A percentile compares a stretch with the other conserved stretches of the same genome.
Evolutionary conservation across 2,113 vertebrate species (phyloP).

Genomic region (Aegotheles bennettii): DNA sequence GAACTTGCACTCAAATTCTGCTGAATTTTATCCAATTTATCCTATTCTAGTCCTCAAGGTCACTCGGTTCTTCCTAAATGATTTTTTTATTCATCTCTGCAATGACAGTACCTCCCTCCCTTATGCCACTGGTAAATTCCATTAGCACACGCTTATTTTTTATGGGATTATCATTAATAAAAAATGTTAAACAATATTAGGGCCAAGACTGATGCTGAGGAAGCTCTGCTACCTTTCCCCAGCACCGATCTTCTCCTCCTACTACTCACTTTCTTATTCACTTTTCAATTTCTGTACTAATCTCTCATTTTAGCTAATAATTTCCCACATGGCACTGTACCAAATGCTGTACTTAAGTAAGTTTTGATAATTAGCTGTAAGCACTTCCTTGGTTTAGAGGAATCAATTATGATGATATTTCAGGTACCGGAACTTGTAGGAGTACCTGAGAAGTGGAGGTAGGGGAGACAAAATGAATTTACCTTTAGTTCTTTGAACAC

Average conservation of each 20-base stretch:
- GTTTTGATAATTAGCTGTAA: slow-evolving; percentile 26
- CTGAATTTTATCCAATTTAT: not conserved
- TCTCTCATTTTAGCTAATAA: not conserved
- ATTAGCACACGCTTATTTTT: not conserved
- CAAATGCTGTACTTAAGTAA: slow-evolving; percentile 3
- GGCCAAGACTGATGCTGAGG: not conserved
- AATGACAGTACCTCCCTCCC: slow-evolving; percentile 6
- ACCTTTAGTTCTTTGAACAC: not conserved
- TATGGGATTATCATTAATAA: not conserved
- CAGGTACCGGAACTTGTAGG: not conserved
- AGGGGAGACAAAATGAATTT: not conserved
- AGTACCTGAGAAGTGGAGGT: not conserved
- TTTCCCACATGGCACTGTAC: not conserved
- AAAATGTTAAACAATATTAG: not conserved
- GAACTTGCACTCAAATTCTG: not conserved
- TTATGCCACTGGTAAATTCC: slow-evolving; percentile 22
- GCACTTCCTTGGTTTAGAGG: slow-evolving; percentile 40
- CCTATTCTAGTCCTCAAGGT: not conserved
- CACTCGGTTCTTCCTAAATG: not conserved
- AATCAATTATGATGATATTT: slow-evolving; percentile 26
- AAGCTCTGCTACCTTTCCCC: not conserved
- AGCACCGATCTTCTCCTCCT: not conserved
- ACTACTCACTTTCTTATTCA: not conserved
- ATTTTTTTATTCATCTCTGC: not conserved
- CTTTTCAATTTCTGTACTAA: not conserved